phyloP scores from a whole-genome alignment of 2,797 vertebrate genomes.

The Strix occidentalis region DNA sequence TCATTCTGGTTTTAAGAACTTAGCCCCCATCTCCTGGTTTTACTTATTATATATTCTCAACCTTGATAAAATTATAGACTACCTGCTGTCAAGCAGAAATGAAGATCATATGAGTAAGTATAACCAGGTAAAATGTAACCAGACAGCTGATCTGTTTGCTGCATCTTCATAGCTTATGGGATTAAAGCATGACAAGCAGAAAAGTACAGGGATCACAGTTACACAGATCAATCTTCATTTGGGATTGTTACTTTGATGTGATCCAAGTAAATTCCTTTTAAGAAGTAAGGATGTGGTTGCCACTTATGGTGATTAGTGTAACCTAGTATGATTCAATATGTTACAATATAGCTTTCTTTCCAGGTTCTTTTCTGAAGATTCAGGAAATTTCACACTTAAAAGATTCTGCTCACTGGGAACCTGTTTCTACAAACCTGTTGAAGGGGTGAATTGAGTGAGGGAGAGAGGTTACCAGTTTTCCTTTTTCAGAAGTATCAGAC shows the following conservation, averaged over 20 bases:
- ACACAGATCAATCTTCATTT: conserved; percentile 55
- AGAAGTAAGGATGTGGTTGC: conserved; percentile 24
- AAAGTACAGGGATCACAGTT: neutral
- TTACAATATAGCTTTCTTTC: conserved; percentile 26
- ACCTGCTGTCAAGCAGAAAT: conserved; percentile 9
- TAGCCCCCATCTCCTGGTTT: neutral
- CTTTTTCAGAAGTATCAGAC: neutral
- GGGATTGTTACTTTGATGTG: conserved; percentile 36
- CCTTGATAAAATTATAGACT: conserved; percentile 1
- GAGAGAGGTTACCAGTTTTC: neutral
- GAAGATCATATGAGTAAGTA: neutral
- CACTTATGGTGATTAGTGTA: conserved; percentile 34
- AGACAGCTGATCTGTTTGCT: conserved; percentile 6
- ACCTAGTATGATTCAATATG: conserved; percentile 32
- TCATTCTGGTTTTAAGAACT: conserved; percentile 24
- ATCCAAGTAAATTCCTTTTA: conserved; percentile 59
- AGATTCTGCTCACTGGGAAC: neutral
- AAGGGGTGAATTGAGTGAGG: neutral
- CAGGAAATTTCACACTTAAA: neutral
- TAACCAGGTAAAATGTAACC: conserved; percentile 23
- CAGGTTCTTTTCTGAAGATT: conserved; percentile 4
- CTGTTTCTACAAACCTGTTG: neutral
- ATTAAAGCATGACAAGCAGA: conserved; percentile 30
- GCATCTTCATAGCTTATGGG: neutral
- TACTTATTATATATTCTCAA: neutral